Base-by-base conservation (phyloP, 2,113 vertebrate genomes). In the Patagioenas fasciata region DNA sequence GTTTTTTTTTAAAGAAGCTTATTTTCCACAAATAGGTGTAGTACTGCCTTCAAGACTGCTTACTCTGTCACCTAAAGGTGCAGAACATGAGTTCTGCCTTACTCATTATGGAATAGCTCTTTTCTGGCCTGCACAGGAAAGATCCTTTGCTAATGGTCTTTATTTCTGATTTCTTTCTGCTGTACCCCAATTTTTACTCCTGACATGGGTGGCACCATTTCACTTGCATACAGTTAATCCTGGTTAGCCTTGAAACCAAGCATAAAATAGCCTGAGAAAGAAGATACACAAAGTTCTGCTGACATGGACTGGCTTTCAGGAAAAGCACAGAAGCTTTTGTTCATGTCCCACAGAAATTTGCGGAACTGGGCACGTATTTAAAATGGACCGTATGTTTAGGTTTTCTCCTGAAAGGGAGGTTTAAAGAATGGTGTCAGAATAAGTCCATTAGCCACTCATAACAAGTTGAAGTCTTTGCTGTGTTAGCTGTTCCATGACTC, bases 401-500 rank as follows among this genome's bases (percentile, higher is more conserved):
- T 85, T 85, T 77, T 80, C 72, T 85, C 44, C 28, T 82, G 69
- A 74, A 66, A n/a, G 20, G 54, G 57, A 93, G 13, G 15, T 44
- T 51, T 65, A 70, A 77, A 73, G 64, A 65, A 26, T 17, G 42
- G 47, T 85, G 56, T 50, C n/a, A 51, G 53, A 85, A 4, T 14
- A 66, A 56, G 50, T 48, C 56, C 32, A 5, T 50, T 56, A 40
- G 51, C 34, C 57, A 18, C 34, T 54, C 28, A 10, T 51, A 64
- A n/a, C 26, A 91, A 74, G 29, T 16, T 12, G 17, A 7, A 11
- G 36, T 67, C 72, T 81, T 88, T 71, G 66, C 73, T 25, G 3
- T 23, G 23, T 60, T 50, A 74, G 47, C 42, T 92, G 24, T 85
- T 79, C 73, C 78, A 60, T 86, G 85, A 96, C 93, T 91, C 91